Evolutionary conservation across 2,797 vertebrate species (phyloP), one percentile per base, ranked within the genome.

Genomic region (Spinibarbus caldwelli): DNA sequence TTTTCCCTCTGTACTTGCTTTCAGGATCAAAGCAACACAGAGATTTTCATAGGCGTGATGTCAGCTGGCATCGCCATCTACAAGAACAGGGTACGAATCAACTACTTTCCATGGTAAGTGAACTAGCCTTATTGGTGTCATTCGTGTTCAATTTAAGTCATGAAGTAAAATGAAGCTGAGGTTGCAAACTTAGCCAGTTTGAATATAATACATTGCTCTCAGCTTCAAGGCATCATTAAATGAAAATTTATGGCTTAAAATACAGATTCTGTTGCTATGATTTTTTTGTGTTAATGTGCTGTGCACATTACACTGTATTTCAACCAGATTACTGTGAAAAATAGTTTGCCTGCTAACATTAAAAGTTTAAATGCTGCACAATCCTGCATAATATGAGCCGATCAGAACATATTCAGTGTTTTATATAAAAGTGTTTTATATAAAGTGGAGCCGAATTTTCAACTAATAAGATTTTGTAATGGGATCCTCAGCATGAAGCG

Each of bases 1-100:
- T 17, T 85, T 41, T 21, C 4, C 57, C 9, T 83, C 70, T 83
- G 43, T 87, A 49, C 59, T 38, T 79, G 68, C 59, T 0, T 79
- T 62, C 93, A 99, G 98, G 98, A 99, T 97, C 98, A 99, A 94
- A 98, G 98, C 92, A 98, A 97, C 95, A 97, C 96, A 93, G 98
- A 99, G 94, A 99, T 99, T 93, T 95, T 95, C 91, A 96, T 99
- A 84, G 98, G 98, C 88, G 97, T 99, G 90, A 98, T 98, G 96
- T 99, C 98, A 29, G 96, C 96, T 81, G 98, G 97, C 90, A 96
- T 99, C 88, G 93, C 97, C 86, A 94, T 99, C 95, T 98, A 97
- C 94, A 99, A 98, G 95, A 99, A 98, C 95, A 96, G 97, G 94
- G 95, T 98, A 95, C 97, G 96, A 93, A 98, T 99, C 95, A 99